Conservation (phyloP, 2,113 vertebrate genomes). For the Prunella himalayana region DNA sequence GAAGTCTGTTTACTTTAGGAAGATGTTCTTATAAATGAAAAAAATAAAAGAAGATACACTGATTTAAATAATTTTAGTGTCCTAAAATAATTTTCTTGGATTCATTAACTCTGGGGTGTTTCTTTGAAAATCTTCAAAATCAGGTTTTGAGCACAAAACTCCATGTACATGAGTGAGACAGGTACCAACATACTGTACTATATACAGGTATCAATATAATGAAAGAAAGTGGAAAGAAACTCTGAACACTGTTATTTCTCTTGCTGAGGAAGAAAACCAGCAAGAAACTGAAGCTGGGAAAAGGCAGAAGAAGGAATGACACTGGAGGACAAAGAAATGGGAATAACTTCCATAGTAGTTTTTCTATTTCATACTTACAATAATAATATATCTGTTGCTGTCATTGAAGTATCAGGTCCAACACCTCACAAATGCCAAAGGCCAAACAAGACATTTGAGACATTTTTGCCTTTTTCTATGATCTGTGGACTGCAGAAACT, state of each 20-base stretch:
- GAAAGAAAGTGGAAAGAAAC: neutral
- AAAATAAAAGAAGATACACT: neutral
- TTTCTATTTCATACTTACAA: neutral
- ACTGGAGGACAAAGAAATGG: neutral
- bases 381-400: neutral
- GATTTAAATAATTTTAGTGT: neutral
- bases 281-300: neutral
- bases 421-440: neutral
- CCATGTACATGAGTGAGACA: neutral
- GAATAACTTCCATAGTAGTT: neutral
- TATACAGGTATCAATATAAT: neutral
- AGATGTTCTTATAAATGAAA: neutral
- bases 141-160: neutral
- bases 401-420: neutral
- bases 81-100: neutral
- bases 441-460: neutral
- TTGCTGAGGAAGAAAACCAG: neutral
- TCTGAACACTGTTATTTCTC: neutral
- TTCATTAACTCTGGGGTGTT: neutral
- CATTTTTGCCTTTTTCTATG: neutral
- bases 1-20: neutral
- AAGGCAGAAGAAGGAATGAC: neutral
- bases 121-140: neutral
- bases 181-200: neutral
- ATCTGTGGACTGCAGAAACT: neutral